These are phyloP conservation scores for Sparidentex hasta DNA, from an alignment of 2,797 vertebrate genomes.

Conservation along the genomic window DNA sequence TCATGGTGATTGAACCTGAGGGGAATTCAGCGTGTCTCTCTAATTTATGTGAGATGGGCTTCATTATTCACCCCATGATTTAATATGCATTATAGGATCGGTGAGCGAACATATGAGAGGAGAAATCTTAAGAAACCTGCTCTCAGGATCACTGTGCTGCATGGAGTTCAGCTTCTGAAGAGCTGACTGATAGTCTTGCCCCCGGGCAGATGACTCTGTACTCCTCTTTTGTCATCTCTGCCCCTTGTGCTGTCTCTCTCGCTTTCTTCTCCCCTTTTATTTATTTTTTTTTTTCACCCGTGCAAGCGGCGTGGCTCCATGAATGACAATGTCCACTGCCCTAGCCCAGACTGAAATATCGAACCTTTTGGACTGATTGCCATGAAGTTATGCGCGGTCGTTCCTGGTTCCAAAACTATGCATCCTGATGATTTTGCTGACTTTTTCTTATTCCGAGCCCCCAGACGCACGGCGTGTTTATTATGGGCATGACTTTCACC, in stretches of 20 bases:
- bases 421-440: neutral
- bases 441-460: too few relatives aligned
- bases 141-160: conserved; percentile 15
- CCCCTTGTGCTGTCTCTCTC: neutral
- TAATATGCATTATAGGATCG: conserved; percentile 74
- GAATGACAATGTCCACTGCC: conserved; percentile 1
- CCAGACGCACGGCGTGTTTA: too few relatives aligned
- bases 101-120: conserved; percentile 52
- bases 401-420: neutral
- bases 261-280: conserved; percentile 5
- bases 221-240: conserved; percentile 44
- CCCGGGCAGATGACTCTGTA: conserved; percentile 8
- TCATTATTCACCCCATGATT: conserved; percentile 81
- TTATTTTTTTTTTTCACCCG: neutral
- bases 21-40: conserved; percentile 76
- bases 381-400: neutral
- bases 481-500: too few relatives aligned
- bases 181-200: conserved; percentile 57
- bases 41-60: conserved; percentile 81
- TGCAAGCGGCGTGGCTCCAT: neutral
- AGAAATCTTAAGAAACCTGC: conserved; percentile 54
- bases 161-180: conserved; percentile 55
- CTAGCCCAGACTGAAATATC: neutral
- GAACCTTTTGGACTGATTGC: neutral
- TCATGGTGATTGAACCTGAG: conserved; percentile 76